A percentile compares a stretch with the other conserved stretches of the same genome.
phyloP scores from a whole-genome alignment of 1,140 invertebrate genomes.

The Limonius californicus region DNA sequence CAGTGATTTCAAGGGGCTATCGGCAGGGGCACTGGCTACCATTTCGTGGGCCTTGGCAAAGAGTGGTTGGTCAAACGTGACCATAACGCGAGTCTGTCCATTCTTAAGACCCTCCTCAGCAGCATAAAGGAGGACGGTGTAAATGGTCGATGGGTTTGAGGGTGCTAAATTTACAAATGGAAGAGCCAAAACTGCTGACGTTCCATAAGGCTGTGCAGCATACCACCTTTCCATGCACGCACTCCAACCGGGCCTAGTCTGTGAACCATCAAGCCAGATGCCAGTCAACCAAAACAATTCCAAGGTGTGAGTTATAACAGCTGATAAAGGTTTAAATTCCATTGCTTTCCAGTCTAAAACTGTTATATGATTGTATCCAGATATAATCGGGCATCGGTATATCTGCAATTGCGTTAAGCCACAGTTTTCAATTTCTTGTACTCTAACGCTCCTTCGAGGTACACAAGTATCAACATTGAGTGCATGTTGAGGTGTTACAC shows the following conservation, averaged over 20 bases:
- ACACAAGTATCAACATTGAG: constrained; percentile 6
- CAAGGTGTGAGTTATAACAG: not conserved
- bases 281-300: constrained; percentile 18
- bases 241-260: constrained; percentile 8
- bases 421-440: not conserved
- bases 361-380: not conserved
- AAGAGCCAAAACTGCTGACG: constrained; percentile 14
- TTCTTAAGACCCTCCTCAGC: not conserved
- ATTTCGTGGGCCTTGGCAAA: constrained; percentile 1
- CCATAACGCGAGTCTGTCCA: not conserved
- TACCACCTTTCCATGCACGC: constrained; percentile 17
- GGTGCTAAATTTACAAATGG: constrained; percentile 20
- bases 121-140: constrained; percentile 18
- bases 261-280: constrained; percentile 15
- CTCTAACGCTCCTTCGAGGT: not conserved
- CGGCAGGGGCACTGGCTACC: not conserved
- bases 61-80: not conserved
- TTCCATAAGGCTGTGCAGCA: constrained; percentile 2
- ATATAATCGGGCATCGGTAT: not conserved
- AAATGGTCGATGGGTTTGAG: constrained; percentile 19
- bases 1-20: constrained; percentile 4
- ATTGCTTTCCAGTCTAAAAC: not conserved
- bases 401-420: not conserved
- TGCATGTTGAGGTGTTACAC: constrained; percentile 4
- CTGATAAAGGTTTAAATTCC: not conserved